Percentiles rank a stretch among this genome's conserved stretches.
Evolutionary conservation across 2,797 vertebrate species (phyloP).

Genomic region (Rousettus madagascariensis): DNA sequence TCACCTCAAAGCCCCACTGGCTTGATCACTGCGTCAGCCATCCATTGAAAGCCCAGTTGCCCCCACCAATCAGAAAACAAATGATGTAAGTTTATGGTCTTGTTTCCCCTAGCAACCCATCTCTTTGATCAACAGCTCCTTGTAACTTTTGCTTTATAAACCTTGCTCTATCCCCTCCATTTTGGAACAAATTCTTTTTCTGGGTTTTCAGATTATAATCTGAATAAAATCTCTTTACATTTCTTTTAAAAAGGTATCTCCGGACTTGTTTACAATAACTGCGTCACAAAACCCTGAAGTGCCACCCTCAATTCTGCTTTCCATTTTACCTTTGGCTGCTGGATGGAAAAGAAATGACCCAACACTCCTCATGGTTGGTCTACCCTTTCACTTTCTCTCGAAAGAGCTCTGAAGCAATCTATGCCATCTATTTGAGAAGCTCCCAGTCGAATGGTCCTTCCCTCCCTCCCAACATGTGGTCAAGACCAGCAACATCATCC

Average conservation of each 20-base stretch:
- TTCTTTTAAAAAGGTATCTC: not conserved
- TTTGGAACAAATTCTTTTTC: not conserved
- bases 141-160: not conserved
- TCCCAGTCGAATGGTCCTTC: not conserved
- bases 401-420: not conserved
- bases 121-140: not conserved
- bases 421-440: not conserved
- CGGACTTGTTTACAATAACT: not conserved
- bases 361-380: not conserved
- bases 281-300: not conserved
- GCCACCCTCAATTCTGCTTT: not conserved
- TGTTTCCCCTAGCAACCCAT: not conserved
- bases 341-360: not conserved
- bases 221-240: not conserved
- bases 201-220: not conserved
- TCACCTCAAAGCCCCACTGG: not conserved
- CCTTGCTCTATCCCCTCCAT: not conserved
- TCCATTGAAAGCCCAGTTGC: not conserved
- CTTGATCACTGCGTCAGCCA: not conserved
- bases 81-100: not conserved
- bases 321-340: not conserved
- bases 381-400: not conserved
- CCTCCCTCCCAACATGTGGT: not conserved
- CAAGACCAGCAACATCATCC: not conserved
- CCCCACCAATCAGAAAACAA: not conserved